Conservation (phyloP, 2,888 invertebrate genomes). For the Melolontha melolontha region DNA sequence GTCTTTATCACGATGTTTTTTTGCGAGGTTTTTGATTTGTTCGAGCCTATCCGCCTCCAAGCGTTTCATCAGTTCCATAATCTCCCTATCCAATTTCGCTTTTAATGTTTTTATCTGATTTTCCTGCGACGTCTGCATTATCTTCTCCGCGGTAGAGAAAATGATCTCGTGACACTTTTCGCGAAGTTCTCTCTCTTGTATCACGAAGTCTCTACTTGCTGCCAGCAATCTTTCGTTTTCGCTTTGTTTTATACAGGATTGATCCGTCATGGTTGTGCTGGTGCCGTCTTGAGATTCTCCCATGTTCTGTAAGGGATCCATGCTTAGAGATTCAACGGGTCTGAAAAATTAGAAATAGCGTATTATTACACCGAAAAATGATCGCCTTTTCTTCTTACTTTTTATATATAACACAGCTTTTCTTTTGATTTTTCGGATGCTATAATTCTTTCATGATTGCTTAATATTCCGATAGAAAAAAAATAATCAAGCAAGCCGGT, state of each 20-base stretch:
- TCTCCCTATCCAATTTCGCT: constrained; percentile 77
- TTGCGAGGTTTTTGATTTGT: constrained; percentile 88
- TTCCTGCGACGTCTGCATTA: constrained; percentile 81
- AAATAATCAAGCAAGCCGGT: no score
- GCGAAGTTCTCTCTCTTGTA: constrained; percentile 80
- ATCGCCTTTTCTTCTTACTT: no score
- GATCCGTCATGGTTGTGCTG: constrained; percentile 62
- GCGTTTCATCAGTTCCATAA: constrained; percentile 81
- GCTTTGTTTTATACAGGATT: constrained; percentile 70
- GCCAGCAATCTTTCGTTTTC: constrained; percentile 74
- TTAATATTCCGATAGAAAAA: no score
- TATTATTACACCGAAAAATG: not conserved
- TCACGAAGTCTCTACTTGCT: constrained; percentile 75
- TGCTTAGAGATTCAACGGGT: constrained; percentile 61
- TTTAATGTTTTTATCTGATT: constrained; percentile 84
- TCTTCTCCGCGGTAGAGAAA: constrained; percentile 82
- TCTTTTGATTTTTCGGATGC: no score
- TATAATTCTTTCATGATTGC: no score
- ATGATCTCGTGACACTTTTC: constrained; percentile 88
- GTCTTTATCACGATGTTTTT: constrained; percentile 90
- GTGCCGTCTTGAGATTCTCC: constrained; percentile 63
- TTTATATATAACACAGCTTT: no score
- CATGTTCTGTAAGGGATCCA: constrained; percentile 62
- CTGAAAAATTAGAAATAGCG: constrained; percentile 1
- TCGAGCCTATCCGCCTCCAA: constrained; percentile 86